Evolutionary conservation across 2,113 vertebrate species (phyloP), one percentile per base, ranked within the genome.

Genomic region (Rhinolophus sinicus): DNA sequence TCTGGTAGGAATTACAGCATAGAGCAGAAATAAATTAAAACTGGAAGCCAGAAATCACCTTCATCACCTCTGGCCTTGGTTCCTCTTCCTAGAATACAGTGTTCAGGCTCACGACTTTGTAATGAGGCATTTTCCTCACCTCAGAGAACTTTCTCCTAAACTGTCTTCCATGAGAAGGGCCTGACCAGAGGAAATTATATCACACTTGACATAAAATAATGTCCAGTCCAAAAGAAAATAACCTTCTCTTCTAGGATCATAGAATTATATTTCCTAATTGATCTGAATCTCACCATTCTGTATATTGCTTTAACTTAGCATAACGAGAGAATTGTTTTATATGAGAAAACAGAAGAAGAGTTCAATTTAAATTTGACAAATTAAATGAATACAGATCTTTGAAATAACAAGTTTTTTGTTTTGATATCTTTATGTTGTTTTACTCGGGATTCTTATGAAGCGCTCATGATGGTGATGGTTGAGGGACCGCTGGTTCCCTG

Each of bases 21-120:
- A 87, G n/a, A 78, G 40, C 60, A 93, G 56, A 83, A 96, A 70
- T 30, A 88, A 93, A 86, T 76, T 69, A 64, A 75, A 81, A 52
- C 7, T n/a, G 44, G 69, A 75, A 52, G 50, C 6, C 6, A 89
- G 50, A 85, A 88, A 76, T 62, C 58, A 22, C 54, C 60, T 93
- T 28, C 8, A 40, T 58, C 40, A 44, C 13, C 38, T 38, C 13
- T 15, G 18, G 60, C 18, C 19, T 35, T 83, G 22, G 93, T 89
- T 90, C 30, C 44, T n/a, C 64, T 56, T 28, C 21, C 58, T 40
- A 78, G 33, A 65, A 64, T 3, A 7, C 16, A 26, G 7, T 10
- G 52, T 76, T 26, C 14, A 44, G 75, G 81, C 69, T 77, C 30
- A 14, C 5, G 4, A 40, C 72, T 70, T 38, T 82, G 19, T 86